Percentiles rank a stretch among this genome's conserved stretches.
These are phyloP conservation scores for Mormoops blainvillei DNA, from an alignment of 2,113 vertebrate genomes.

Conservation along the genomic window DNA sequence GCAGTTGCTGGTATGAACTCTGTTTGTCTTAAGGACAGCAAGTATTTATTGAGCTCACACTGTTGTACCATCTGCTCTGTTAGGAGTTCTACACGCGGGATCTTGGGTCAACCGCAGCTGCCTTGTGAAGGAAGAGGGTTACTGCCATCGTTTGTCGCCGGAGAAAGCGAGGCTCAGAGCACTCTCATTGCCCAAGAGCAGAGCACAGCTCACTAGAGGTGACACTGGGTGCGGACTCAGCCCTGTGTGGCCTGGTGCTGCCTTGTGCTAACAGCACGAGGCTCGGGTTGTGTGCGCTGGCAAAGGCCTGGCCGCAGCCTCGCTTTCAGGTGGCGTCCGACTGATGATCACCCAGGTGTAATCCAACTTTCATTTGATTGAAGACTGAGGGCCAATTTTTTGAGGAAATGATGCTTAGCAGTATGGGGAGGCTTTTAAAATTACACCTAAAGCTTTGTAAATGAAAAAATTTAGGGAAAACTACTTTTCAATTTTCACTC, in stretches of 20 bases:
- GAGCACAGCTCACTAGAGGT: not conserved
- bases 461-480: not conserved
- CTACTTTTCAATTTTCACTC: not conserved
- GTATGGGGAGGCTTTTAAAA: not conserved
- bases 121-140: not conserved
- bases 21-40: not conserved
- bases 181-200: not conserved
- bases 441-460: not conserved
- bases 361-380: not conserved
- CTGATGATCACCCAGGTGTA: not conserved
- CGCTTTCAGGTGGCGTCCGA: not conserved
- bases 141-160: not conserved
- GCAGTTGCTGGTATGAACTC: not conserved
- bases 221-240: not conserved
- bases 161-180: not conserved
- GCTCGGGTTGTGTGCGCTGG: not conserved
- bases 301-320: not conserved
- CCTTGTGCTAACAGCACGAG: fast-evolving
- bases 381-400: not conserved
- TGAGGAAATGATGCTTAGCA: not conserved
- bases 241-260: not conserved
- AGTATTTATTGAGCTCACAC: not conserved
- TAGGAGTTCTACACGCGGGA: not conserved
- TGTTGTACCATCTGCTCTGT: fast-evolving
- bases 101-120: not conserved